Conservation (phyloP, 64 coral and sea anemone species). For the Dendronephthya gigantea region DNA sequence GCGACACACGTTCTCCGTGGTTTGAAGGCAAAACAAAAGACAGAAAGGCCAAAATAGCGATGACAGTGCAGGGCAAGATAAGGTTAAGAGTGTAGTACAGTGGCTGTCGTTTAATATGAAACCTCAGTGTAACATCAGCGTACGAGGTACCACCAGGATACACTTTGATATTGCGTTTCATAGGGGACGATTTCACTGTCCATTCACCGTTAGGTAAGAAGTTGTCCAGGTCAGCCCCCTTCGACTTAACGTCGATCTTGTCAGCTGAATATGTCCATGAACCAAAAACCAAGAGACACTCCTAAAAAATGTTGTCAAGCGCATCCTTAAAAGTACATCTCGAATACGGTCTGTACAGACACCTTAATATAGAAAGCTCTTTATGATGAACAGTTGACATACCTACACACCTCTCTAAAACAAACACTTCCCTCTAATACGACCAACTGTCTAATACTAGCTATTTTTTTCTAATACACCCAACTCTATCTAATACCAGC, state of each 20-base stretch:
- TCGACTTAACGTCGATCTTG: not conserved
- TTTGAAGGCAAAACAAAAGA: not conserved
- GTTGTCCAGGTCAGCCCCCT: not conserved
- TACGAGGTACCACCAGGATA: not conserved
- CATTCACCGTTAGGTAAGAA: not conserved
- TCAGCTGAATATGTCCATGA: not conserved
- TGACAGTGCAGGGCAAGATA: not conserved
- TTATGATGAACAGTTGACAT: too few species aligned
- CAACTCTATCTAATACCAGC: too few species aligned
- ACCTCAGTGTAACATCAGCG: not conserved
- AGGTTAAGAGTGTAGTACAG: not conserved
- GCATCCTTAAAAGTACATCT: not conserved
- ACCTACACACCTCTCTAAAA: too few species aligned
- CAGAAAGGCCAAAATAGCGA: not conserved
- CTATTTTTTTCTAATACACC: too few species aligned
- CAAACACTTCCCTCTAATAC: too few species aligned
- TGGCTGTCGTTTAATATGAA: not conserved
- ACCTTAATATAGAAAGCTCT: too few species aligned
- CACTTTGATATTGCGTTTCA: not conserved
- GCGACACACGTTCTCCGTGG: not conserved
- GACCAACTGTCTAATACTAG: too few species aligned
- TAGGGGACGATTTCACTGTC: not conserved
- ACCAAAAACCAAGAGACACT: not conserved
- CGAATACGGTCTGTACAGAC: too few species aligned
- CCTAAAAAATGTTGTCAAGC: not conserved